Conservation (phyloP, 1,140 invertebrate species). For the Anagrus nilaparvatae region DNA sequence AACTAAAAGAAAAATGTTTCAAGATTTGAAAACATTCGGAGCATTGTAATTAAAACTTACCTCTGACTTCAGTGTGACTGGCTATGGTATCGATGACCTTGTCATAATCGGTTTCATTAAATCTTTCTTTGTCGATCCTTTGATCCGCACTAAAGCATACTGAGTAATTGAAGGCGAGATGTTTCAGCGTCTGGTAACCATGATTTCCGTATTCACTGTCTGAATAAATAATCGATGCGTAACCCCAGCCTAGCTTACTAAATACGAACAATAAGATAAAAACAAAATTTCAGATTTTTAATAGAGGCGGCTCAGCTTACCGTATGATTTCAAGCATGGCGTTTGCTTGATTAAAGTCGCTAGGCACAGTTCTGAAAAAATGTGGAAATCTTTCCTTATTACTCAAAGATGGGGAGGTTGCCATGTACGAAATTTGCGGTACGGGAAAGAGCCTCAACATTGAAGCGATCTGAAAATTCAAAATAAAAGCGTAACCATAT, state of each 20-base stretch:
- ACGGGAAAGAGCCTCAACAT: constrained; percentile 46
- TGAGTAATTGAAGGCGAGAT: constrained; percentile 39
- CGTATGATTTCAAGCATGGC: constrained; percentile 49
- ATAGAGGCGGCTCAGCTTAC: constrained; percentile 26
- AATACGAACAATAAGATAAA: constrained; percentile 1
- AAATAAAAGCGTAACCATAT: background rate
- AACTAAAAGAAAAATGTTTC: constrained; percentile 26
- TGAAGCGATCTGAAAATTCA: constrained; percentile 42
- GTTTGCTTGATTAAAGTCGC: constrained; percentile 48
- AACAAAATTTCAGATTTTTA: background rate
- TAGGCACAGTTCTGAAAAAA: constrained; percentile 53
- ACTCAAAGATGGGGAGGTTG: constrained; percentile 48
- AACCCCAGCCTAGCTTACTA: constrained; percentile 47
- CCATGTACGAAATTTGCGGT: constrained; percentile 53
- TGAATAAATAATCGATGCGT: constrained; percentile 50
- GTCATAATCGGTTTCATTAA: constrained; percentile 38
- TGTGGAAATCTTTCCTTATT: constrained; percentile 46
- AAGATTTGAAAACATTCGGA: background rate
- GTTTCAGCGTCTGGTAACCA: constrained; percentile 44
- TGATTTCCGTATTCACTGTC: constrained; percentile 46
- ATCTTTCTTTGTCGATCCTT: constrained; percentile 37
- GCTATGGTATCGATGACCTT: constrained; percentile 36
- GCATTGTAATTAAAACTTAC: constrained; percentile 14
- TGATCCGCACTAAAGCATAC: constrained; percentile 45
- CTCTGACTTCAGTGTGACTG: constrained; percentile 31